A percentile compares a stretch with the other conserved stretches of the same genome.
Conservation (phyloP, 2,113 vertebrate species). For the Psittacula cyanocephala region DNA sequence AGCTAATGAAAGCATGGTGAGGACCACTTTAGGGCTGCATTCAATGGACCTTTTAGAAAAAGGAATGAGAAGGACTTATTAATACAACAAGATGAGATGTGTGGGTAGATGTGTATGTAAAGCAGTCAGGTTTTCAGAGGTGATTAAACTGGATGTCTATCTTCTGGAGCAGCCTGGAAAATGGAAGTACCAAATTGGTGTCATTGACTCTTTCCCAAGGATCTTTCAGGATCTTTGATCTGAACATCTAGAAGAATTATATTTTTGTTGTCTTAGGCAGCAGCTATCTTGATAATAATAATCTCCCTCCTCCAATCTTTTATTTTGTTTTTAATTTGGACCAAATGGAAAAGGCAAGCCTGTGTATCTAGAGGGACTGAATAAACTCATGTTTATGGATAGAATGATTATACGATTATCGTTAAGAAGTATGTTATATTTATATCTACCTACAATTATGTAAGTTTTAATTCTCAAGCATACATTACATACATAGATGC, state of each 20-base stretch:
- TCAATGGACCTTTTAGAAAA: background rate
- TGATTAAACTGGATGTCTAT: background rate
- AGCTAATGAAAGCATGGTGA: background rate
- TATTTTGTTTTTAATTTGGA: background rate
- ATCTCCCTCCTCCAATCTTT: rapidly evolving
- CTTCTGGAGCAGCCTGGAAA: background rate
- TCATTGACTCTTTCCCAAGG: rapidly evolving
- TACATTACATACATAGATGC: background rate
- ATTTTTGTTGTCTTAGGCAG: background rate
- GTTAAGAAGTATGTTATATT: background rate
- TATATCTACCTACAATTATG: background rate
- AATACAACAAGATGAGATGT: background rate
- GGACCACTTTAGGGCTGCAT: background rate
- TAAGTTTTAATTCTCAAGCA: background rate
- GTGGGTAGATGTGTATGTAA: background rate
- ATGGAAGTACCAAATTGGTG: background rate
- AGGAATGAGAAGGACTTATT: background rate
- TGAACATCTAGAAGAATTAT: background rate
- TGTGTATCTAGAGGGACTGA: background rate
- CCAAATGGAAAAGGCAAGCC: background rate
- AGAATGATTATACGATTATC: background rate
- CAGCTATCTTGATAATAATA: background rate
- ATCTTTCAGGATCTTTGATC: background rate
- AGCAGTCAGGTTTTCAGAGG: background rate
- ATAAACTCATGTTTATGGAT: background rate